A percentile compares a stretch with the other conserved stretches of the same genome.
Evolutionary conservation across 2,797 vertebrate genomes (phyloP).

Genomic region (Hypotaenidia philippensis): DNA sequence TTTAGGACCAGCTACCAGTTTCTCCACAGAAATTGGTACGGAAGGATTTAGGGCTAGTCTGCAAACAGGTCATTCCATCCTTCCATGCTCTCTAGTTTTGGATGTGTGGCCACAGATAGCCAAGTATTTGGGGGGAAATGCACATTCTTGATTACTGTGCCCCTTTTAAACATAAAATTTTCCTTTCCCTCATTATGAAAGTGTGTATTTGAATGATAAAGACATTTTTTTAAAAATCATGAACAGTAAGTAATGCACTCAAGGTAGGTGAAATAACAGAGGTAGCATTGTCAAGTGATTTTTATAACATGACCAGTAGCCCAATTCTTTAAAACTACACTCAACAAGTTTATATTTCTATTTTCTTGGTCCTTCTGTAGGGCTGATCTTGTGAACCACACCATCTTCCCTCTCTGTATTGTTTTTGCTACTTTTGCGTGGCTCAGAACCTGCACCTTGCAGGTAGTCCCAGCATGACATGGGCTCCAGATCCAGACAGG

Average conservation of each 20-base stretch:
- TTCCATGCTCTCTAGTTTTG: not conserved
- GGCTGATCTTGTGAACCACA: not conserved
- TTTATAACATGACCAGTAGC: not conserved
- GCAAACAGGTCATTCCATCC: not conserved
- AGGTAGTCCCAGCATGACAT: accelerated
- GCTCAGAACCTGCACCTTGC: not conserved
- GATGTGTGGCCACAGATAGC: not conserved
- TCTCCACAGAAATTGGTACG: not conserved
- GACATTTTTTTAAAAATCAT: not conserved
- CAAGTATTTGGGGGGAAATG: not conserved
- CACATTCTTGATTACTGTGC: not conserved
- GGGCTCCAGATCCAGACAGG: not conserved
- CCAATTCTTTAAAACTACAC: not conserved
- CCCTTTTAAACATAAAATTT: not conserved
- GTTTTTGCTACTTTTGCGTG: not conserved
- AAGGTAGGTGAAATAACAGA: not conserved
- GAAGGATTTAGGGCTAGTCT: not conserved
- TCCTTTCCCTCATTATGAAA: not conserved
- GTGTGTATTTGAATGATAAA: not conserved
- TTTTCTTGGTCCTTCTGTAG: not conserved
- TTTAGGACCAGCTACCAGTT: not conserved
- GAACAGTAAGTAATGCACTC: not conserved
- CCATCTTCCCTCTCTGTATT: not conserved
- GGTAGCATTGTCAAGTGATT: not conserved
- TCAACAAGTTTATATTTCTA: not conserved